Evolutionary conservation across 2,888 invertebrate species (phyloP), one percentile per base, ranked within the genome.

Genomic region (Hartigia nigra): DNA sequence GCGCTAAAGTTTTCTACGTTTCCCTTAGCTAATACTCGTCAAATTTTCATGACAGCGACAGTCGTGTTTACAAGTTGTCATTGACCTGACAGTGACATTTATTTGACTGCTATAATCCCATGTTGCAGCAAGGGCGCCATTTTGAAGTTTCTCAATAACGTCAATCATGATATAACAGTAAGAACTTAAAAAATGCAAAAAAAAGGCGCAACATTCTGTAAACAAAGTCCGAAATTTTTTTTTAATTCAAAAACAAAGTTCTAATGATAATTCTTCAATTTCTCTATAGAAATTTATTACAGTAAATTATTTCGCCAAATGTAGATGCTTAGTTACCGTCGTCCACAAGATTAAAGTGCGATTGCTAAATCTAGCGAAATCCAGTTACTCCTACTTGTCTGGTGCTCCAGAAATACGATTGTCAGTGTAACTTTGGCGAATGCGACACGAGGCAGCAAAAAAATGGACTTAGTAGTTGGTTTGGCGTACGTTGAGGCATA

Each of bases 401-500:
- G 55, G 23, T 23, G 55, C 55, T 55, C 14, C 55, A 23, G 55
- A 55, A 55, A 55, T 55, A 55, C 55, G 9, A 55, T 23, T 23
- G 5, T 55, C 55, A 55, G 23, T 55, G 55, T 55, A 55, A 23
- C 23, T 55, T 55, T 23, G 9, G 55, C 23, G 23, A 9, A 55
- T 55, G 55, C 55, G 23, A 23, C 55, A 55, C 55, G 55, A 55
- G 55, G 23, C 55, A 55, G 55, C 23, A 9, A 55, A 55, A 55
- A 77, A 75, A 72, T 72, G 75, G 70, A 70, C 55, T 55, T 74
- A 74, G 37, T 36, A 76, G 74, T 79, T 79, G 77, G 77, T 76
- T 78, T 78, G 75, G 74, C 77, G 75, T 69, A 80, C 77, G 35
- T 31, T 80, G 80, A 79, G 82, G 84, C 88, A 88, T 88, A 89